Base-by-base conservation (phyloP, 2,113 vertebrate genomes). In the Circaetus gallicus region DNA sequence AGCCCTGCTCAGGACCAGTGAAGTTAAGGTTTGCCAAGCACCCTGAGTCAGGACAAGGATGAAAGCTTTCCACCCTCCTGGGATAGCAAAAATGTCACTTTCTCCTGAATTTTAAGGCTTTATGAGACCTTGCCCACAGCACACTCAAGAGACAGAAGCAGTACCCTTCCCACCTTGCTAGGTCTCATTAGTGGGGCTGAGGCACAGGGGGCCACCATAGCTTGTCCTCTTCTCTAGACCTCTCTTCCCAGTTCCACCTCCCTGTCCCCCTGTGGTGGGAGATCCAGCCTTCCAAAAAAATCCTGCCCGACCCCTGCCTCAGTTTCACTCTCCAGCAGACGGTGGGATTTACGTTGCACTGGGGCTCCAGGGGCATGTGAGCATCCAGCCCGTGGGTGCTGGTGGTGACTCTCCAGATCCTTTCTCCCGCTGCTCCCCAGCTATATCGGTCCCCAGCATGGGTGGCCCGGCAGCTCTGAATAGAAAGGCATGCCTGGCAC, bases 231-330 rank as follows among this genome's bases (percentile, higher is more conserved):
- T 76, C 62, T 49, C 53, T 65, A 77, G 24, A 65, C 25, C 14
- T 62, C 56, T 6, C 11, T 61, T 84, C 43, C 52, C 65, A 82
- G 10, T 6, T 79, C 38, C 13, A 65, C 13, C 28, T 34, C 29
- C 2, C 0, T 13, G 10, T 13, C 19, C 22, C 18, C 8, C 29
- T 50, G 17, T 18, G 61, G 67, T 11, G 0, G 0, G 40, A 91
- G 34, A 78, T 4, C 17, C 47, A 71, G 10, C 12, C 21, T 84
- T 50, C 25, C 13, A 11, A 20, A 58, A 58, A 89, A 82, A 16
- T 5, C 58, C 13, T 61, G 47, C 47, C 45, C 0, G 0, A n/a
- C 13, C 14, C 16, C 53, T 83, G 80, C 55, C 77, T 77, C 45
- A 22, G 31, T 78, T 82, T 87, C 28, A 13, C 19, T 9, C 6